These are phyloP conservation scores for Dendrolimus pini DNA, from an alignment of 2,888 invertebrate genomes.

Conservation along the genomic window DNA sequence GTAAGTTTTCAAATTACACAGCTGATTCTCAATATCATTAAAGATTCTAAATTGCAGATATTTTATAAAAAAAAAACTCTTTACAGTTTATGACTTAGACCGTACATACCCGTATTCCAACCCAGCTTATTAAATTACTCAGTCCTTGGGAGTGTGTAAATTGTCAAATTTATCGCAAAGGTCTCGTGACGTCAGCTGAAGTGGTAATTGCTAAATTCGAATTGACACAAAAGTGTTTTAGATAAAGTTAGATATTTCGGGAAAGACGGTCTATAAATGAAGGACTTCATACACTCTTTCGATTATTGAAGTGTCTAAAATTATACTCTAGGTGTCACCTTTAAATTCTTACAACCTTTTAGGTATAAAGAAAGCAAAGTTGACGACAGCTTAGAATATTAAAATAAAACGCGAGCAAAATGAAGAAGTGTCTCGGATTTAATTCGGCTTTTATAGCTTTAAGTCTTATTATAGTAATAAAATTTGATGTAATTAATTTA, in stretches of 20 bases:
- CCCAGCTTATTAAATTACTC: slow-evolving; percentile 47
- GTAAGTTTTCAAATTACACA: too few relatives aligned
- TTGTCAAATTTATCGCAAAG: slow-evolving; percentile 43
- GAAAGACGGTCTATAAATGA: neutral
- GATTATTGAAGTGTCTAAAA: neutral
- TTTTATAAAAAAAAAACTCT: too few relatives aligned
- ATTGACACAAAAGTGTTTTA: neutral
- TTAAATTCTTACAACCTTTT: neutral
- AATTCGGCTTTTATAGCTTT: too few relatives aligned
- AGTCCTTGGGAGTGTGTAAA: slow-evolving; percentile 46
- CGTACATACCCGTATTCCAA: neutral
- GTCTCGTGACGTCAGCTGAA: slow-evolving; percentile 11
- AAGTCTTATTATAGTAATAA: too few relatives aligned
- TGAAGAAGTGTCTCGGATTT: too few relatives aligned
- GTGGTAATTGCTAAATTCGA: neutral
- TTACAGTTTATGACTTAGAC: neutral
- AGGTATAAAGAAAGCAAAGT: too few relatives aligned
- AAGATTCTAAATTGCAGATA: too few relatives aligned
- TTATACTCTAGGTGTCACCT: neutral
- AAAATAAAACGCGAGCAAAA: too few relatives aligned
- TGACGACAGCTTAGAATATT: too few relatives aligned
- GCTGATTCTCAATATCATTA: too few relatives aligned
- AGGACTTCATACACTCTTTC: too few relatives aligned
- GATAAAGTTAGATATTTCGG: neutral
- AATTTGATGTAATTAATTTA: too few relatives aligned